Conservation (phyloP, 2,113 vertebrate genomes). For the Cariama cristata region DNA sequence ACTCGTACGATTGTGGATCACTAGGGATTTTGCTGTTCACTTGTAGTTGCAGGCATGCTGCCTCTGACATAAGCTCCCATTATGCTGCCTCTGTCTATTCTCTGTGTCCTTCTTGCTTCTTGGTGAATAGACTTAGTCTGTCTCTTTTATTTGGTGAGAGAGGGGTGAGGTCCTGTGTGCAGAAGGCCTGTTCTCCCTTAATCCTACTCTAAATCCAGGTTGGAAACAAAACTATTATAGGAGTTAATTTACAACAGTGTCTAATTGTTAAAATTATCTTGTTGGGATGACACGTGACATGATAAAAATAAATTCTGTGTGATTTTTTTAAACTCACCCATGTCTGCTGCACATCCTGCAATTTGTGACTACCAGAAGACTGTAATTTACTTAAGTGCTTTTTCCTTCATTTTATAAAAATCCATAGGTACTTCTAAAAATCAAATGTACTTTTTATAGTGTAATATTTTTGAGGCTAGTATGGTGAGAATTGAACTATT, state of each 20-base stretch:
- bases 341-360: neutral
- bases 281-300: neutral
- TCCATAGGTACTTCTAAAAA: neutral
- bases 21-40: neutral
- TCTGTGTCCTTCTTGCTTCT: neutral
- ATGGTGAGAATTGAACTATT: neutral
- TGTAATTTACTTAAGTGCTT: conserved; percentile 13
- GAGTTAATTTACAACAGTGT: neutral
- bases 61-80: neutral
- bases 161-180: neutral
- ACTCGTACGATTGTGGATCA: neutral
- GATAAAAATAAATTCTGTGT: neutral
- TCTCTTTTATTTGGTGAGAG: neutral
- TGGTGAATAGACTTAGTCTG: fast-evolving
- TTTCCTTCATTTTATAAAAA: conserved; percentile 18
- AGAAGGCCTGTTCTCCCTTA: neutral
- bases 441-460: neutral
- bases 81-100: neutral
- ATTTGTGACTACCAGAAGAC: conserved; percentile 5
- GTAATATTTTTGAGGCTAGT: neutral
- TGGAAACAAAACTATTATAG: neutral
- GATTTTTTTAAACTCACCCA: neutral
- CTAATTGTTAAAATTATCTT: conserved; percentile 1
- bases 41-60: neutral
- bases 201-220: neutral